phyloP scores from a whole-genome alignment of 2,797 vertebrate genomes.

The Emydoidea blandingii region DNA sequence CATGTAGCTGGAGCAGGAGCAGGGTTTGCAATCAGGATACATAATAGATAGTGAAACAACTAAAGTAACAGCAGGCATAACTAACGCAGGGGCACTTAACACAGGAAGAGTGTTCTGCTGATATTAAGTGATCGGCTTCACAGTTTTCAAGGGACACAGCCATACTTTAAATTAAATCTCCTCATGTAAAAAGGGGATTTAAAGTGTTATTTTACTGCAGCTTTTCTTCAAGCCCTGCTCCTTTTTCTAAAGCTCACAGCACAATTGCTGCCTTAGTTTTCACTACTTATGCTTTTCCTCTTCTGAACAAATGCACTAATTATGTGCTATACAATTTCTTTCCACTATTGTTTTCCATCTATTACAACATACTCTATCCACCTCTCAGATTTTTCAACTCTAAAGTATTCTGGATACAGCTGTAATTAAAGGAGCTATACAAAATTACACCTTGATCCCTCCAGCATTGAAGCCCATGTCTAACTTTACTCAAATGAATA shows the following conservation, averaged over 20 bases:
- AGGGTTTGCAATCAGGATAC: not conserved
- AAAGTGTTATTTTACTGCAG: conserved; percentile 1
- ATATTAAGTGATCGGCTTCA: not conserved
- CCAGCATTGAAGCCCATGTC: not conserved
- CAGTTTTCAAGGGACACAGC: conserved; percentile 4
- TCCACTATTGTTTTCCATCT: not conserved
- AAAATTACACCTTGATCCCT: not conserved
- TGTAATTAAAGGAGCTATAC: not conserved
- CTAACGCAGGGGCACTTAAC: conserved; percentile 5
- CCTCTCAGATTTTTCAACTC: not conserved
- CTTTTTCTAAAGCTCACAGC: not conserved
- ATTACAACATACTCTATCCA: not conserved
- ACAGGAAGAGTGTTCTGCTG: not conserved
- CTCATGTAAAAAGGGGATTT: no score
- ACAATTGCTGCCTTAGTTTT: not conserved
- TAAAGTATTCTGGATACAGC: not conserved
- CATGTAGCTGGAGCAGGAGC: not conserved
- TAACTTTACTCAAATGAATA: not conserved
- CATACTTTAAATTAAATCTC: not conserved
- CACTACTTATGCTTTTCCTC: not conserved
- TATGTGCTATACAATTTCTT: not conserved
- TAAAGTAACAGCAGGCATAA: not conserved
- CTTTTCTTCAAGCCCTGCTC: not conserved
- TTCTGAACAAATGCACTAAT: not conserved
- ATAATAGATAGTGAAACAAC: not conserved